Conservation (phyloP, 2,113 vertebrate genomes). For the Charadrius vociferus region DNA sequence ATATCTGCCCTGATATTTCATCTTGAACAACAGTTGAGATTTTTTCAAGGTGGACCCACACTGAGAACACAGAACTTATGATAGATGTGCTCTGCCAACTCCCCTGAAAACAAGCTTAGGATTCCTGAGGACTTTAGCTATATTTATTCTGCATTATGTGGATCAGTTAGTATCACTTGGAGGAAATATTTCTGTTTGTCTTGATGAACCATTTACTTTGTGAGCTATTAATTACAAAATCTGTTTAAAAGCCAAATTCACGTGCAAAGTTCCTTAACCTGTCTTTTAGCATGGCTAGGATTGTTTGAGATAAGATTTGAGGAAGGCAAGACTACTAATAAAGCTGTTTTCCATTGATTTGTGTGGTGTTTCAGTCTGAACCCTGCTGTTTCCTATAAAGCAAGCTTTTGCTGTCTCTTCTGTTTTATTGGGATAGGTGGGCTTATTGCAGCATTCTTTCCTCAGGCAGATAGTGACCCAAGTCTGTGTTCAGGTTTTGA, state of each 20-base stretch:
- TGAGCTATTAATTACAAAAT: not conserved
- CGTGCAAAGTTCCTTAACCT: not conserved
- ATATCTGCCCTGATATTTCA: not conserved
- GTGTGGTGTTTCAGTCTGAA: not conserved
- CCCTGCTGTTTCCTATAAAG: not conserved
- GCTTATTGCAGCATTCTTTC: not conserved
- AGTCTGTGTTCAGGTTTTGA: not conserved
- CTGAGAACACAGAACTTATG: not conserved
- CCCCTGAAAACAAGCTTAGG: not conserved
- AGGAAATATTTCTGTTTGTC: not conserved
- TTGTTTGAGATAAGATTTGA: not conserved
- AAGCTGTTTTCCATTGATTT: not conserved
- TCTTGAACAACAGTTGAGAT: not conserved
- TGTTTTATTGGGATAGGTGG: not conserved
- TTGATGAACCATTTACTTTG: not conserved
- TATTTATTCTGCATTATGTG: not conserved
- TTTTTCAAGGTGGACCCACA: not conserved
- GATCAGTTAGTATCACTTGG: not conserved
- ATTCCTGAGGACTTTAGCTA: not conserved
- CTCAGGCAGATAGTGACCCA: not conserved
- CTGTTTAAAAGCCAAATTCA: not conserved
- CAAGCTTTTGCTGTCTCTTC: not conserved
- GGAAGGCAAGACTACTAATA: not conserved
- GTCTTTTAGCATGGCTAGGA: not conserved
- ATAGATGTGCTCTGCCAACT: not conserved